phyloP scores from a whole-genome alignment of 2,113 vertebrate genomes.

The Corythoichthys intestinalis region DNA sequence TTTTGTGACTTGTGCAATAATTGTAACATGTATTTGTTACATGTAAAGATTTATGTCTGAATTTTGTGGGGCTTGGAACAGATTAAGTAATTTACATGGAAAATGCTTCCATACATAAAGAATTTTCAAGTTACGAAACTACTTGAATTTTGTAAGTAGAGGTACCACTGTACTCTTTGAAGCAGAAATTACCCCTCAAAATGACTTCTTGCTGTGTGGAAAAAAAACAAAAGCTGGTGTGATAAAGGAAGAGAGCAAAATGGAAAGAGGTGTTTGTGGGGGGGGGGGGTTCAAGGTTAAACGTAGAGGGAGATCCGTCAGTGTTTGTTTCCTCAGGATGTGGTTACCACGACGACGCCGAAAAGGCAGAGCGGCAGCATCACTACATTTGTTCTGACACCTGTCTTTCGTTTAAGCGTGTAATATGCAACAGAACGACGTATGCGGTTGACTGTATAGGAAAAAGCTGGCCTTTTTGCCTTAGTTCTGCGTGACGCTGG shows the following conservation, averaged over 20 bases:
- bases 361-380: slow-evolving; percentile 54
- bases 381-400: slow-evolving; percentile 60
- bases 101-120: too few species aligned
- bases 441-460: not conserved
- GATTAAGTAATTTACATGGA: too few species aligned
- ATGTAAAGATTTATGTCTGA: too few species aligned
- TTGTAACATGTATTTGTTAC: too few species aligned
- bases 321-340: slow-evolving; percentile 73
- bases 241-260: slow-evolving; percentile 15
- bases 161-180: too few species aligned
- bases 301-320: slow-evolving; percentile 73
- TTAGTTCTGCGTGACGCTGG: not conserved
- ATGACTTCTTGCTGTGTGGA: too few species aligned
- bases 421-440: not conserved
- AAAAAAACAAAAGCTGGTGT: too few species aligned
- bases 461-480: slow-evolving; percentile 23
- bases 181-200: too few species aligned
- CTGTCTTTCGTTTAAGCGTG: slow-evolving; percentile 39
- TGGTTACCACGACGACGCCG: slow-evolving; percentile 63
- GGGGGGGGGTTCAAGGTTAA: slow-evolving; percentile 57
- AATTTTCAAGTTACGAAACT: too few species aligned
- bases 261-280: slow-evolving; percentile 43
- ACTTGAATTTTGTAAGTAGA: too few species aligned
- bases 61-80: too few species aligned
- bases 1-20: too few species aligned